These are phyloP conservation scores for Tetraneura akinire DNA, from an alignment of 1,140 invertebrate genomes.

Conservation along the genomic window DNA sequence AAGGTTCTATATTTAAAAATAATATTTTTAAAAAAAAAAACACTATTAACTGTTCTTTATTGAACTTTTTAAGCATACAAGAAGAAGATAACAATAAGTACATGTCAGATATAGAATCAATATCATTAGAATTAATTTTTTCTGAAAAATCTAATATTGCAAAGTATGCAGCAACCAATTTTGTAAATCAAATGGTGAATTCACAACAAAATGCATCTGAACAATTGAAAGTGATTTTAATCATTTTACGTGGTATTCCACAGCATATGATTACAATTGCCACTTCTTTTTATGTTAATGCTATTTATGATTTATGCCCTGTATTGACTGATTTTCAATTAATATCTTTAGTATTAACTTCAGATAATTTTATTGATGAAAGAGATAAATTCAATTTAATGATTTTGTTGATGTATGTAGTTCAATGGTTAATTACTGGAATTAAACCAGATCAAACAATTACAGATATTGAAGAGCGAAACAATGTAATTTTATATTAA, in stretches of 20 bases:
- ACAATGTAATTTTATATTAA: constrained; percentile 8
- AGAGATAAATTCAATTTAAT: constrained; percentile 22
- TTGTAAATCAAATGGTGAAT: not conserved
- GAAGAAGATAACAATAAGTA: not conserved
- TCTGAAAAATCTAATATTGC: constrained; percentile 36
- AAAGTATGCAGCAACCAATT: constrained; percentile 13
- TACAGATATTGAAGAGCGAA: not conserved
- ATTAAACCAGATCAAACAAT: constrained; percentile 5
- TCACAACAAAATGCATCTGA: not conserved
- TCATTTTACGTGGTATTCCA: not conserved
- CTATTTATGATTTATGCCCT: constrained; percentile 18
- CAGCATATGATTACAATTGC: not conserved
- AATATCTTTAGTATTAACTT: constrained; percentile 7
- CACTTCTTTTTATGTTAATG: not conserved
- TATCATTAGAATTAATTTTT: constrained; percentile 43
- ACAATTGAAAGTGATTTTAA: constrained; percentile 5
- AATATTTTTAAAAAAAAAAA: not conserved
- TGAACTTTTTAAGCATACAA: too few species aligned
- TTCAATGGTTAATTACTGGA: constrained; percentile 29
- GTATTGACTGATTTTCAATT: not conserved
- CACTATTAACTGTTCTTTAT: not conserved
- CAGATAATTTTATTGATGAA: constrained; percentile 6
- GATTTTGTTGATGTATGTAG: constrained; percentile 16
- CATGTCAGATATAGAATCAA: constrained; percentile 7
- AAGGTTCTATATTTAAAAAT: constrained; percentile 14